Evolutionary conservation across 2,888 invertebrate species (phyloP).

Genomic region (Drosophila infuscata): DNA sequence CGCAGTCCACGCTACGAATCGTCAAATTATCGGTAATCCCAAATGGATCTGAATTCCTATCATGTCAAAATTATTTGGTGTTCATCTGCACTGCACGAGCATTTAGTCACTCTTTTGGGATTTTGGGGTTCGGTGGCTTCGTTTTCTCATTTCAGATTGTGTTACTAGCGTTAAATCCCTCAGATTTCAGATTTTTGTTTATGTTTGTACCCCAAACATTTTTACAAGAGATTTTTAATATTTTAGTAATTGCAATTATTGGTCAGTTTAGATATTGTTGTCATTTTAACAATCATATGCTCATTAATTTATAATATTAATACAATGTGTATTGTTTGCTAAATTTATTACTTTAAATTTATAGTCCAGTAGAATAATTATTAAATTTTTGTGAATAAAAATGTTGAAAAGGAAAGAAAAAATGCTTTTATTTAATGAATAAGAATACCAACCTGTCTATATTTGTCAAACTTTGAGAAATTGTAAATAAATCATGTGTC

Average conservation of each 20-base stretch:
- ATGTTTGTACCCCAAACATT: slow-evolving; percentile 50
- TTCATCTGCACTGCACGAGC: slow-evolving; percentile 10
- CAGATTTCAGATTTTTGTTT: slow-evolving; percentile 14
- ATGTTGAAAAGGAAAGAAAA: not conserved
- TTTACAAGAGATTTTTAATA: slow-evolving; percentile 15
- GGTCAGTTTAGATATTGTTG: slow-evolving; percentile 24
- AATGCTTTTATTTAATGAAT: not conserved
- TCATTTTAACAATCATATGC: slow-evolving; percentile 36
- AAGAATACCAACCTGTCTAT: not conserved
- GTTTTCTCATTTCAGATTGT: slow-evolving; percentile 47
- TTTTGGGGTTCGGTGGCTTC: slow-evolving; percentile 4
- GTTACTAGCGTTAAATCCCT: slow-evolving; percentile 60
- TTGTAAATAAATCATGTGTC: not conserved
- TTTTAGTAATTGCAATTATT: slow-evolving; percentile 33
- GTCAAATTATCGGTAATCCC: slow-evolving; percentile 24
- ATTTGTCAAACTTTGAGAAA: not conserved
- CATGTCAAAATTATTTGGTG: slow-evolving; percentile 31
- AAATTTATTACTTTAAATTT: slow-evolving; percentile 21
- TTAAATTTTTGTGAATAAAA: slow-evolving; percentile 57
- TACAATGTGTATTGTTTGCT: slow-evolving; percentile 55
- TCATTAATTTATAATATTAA: slow-evolving; percentile 47
- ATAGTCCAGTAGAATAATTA: slow-evolving; percentile 11
- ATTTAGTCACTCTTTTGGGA: slow-evolving; percentile 41
- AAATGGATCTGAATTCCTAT: not conserved
- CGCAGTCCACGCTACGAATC: slow-evolving; percentile 27